A percentile compares a stretch with the other conserved stretches of the same genome.
Conservation (phyloP, 1,140 invertebrate species). For the Plodia interpunctella region DNA sequence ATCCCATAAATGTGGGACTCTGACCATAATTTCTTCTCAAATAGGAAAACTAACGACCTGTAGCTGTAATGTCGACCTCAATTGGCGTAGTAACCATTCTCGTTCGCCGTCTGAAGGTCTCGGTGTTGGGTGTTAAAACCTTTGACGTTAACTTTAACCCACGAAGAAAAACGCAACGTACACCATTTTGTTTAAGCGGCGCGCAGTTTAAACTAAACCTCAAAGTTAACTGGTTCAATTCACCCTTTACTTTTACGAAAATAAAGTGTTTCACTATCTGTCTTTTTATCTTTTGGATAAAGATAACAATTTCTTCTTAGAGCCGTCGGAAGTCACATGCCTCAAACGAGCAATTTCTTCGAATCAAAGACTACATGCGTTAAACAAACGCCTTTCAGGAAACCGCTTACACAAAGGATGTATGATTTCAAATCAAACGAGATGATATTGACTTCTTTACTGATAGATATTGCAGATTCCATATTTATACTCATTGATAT, state of each 20-base stretch:
- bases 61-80: not conserved
- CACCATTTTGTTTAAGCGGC: too few species aligned
- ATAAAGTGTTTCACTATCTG: not conserved
- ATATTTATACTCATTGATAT: not conserved
- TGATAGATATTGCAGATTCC: not conserved
- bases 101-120: too few species aligned
- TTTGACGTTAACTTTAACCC: too few species aligned
- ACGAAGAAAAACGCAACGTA: too few species aligned
- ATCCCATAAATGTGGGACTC: not conserved
- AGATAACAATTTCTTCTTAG: not conserved
- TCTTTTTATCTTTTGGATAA: not conserved
- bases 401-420: slow-evolving; percentile 5
- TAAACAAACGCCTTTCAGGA: not conserved
- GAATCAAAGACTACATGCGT: not conserved
- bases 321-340: not conserved
- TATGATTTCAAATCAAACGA: not conserved
- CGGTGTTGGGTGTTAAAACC: too few species aligned
- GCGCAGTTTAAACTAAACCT: too few species aligned
- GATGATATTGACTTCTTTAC: not conserved
- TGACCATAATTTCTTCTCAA: not conserved
- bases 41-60: not conserved
- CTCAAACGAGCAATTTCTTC: not conserved
- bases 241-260: too few species aligned
- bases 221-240: too few species aligned
- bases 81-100: too few species aligned